Percentiles rank a stretch among this genome's conserved stretches.
Conservation (phyloP, 2,888 invertebrate genomes). For the Nezara viridula region DNA sequence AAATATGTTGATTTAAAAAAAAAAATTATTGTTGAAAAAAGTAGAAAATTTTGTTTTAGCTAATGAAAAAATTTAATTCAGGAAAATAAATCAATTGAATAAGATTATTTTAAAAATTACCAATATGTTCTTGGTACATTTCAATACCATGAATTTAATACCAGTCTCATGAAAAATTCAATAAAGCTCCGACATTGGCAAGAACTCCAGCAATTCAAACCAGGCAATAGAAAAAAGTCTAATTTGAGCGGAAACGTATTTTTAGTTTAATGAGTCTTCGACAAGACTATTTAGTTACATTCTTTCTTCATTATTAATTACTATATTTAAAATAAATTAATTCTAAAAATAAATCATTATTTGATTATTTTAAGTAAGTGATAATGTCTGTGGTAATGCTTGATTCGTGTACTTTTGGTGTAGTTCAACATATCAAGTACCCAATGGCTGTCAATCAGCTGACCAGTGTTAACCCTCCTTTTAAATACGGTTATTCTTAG, state of each 20-base stretch:
- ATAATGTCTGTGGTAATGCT: neutral
- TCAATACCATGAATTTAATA: neutral
- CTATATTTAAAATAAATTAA: neutral
- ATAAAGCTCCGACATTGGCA: neutral
- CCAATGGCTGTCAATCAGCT: conserved; percentile 29
- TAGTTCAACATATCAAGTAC: conserved; percentile 4
- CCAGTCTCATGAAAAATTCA: neutral
- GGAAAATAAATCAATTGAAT: neutral
- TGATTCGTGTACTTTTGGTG: neutral
- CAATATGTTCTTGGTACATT: neutral
- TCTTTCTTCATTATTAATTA: neutral
- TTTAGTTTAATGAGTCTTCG: neutral
- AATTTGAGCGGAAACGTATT: neutral
- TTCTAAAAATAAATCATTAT: neutral
- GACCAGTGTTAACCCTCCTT: conserved; percentile 55
- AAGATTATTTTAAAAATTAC: neutral
- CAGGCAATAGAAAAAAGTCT: neutral
- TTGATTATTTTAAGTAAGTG: neutral
- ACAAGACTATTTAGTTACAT: neutral
- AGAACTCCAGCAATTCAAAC: neutral
- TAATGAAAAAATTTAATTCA: too few relatives aligned
- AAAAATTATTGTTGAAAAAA: too few relatives aligned
- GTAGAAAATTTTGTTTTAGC: too few relatives aligned
- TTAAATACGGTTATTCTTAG: conserved; percentile 53
- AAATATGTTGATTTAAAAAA: too few relatives aligned